Evolutionary conservation across 2,113 vertebrate genomes (phyloP), one percentile per base, ranked within the genome.

Genomic region (Oostethus manadensis): DNA sequence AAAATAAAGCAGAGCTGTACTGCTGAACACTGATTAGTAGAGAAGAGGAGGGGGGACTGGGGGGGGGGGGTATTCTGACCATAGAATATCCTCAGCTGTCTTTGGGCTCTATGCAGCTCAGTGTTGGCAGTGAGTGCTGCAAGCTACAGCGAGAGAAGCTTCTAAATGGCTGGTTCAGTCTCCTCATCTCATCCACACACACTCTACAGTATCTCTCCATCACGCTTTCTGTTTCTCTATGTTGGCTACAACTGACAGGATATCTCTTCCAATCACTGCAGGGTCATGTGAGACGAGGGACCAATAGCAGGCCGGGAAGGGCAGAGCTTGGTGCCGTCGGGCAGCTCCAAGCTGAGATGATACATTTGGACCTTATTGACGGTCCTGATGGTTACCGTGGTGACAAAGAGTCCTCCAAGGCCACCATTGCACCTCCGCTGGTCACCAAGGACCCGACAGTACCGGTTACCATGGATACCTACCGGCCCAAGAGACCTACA

Each of bases 401-500:
- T 17, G 86, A 73, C 82, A 91, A 22, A 78, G 88, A 73, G 73
- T 84, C 79, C 83, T 85, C 75, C 2, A 84, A 82, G 73, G 88
- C 58, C 22, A 73, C 82, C 66, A 69, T 82, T 53, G 71, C 86
- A 46, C 59, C 77, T 21, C 70, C 50, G 0, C 71, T 71, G 17
- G 58, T 73, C 35, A 83, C 61, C 81, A 91, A 92, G 56, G 90
- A 90, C 6, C 79, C 87, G 4, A 86, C 64, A 16, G 88, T 73
- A 56, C 87, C 87, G 48, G 88, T 80, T 48, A 90, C 91, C 80
- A 94, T 94, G 82, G 94, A 96, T 72, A 93, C 92, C 35, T 96
- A 98, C 86, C 84, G 94, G 38, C 96, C 96, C 77, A 98, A 98
- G 88, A 85, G 94, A 81, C 96, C 96, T 71, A 97, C 95, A 58